Evolutionary conservation across 2,888 invertebrate species (phyloP).

Genomic region (Drosophila hawaiiensis): DNA sequence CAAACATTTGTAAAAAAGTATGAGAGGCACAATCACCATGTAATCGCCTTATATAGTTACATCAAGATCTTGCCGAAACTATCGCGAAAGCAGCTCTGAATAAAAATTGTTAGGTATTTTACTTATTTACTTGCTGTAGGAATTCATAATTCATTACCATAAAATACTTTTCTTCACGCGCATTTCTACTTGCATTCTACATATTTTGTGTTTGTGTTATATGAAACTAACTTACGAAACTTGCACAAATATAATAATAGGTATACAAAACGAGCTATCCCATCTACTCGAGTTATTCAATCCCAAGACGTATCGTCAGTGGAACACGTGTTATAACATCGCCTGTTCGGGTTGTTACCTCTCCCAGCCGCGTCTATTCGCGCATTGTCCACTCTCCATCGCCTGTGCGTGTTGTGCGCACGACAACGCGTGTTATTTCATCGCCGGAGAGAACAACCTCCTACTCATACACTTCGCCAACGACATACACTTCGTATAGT

Average conservation of each 20-base stretch:
- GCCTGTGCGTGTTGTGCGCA: conserved; percentile 79
- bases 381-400: conserved; percentile 79
- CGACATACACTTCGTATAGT: conserved; percentile 59
- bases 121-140: background rate
- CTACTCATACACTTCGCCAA: conserved; percentile 73
- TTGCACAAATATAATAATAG: conserved; percentile 66
- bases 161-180: background rate
- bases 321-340: conserved; percentile 82
- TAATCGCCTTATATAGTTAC: background rate
- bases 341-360: conserved; percentile 83
- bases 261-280: conserved; percentile 85
- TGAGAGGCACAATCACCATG: background rate
- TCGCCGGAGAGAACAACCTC: conserved; percentile 79
- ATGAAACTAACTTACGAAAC: conserved; percentile 43
- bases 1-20: background rate
- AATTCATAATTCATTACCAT: background rate
- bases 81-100: background rate
- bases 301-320: conserved; percentile 79
- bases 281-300: conserved; percentile 83
- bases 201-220: conserved; percentile 12
- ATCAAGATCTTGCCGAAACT: background rate
- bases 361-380: conserved; percentile 79
- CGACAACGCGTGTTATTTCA: conserved; percentile 79
- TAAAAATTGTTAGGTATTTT: background rate
- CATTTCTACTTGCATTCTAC: conserved; percentile 3